phyloP scores from a whole-genome alignment of 2,797 vertebrate genomes.

The Leucoraja ocellata region DNA sequence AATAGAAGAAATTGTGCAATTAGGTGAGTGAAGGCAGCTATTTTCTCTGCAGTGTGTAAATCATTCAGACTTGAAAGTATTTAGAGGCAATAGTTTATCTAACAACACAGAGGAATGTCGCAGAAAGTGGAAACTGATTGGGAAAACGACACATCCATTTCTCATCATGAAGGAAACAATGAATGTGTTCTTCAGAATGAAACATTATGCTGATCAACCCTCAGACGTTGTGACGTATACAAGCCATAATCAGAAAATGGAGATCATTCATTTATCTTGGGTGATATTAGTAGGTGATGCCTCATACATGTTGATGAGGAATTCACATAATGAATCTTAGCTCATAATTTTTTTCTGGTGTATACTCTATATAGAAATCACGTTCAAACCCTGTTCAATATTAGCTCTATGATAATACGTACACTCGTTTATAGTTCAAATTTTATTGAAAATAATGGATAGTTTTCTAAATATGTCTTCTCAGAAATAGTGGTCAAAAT shows the following conservation, averaged over 20 bases:
- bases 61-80: not conserved
- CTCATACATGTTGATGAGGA: not conserved
- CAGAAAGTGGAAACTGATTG: not conserved
- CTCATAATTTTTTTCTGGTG: not conserved
- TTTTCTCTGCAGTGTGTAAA: not conserved
- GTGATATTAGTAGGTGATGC: not conserved
- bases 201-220: not conserved
- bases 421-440: not conserved
- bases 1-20: constrained; percentile 42
- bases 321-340: not conserved
- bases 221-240: not conserved
- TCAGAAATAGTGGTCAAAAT: no score
- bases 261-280: not conserved
- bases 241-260: not conserved
- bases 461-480: no score
- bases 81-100: constrained; percentile 13
- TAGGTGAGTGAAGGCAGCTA: not conserved
- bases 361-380: not conserved
- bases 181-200: not conserved
- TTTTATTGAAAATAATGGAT: not conserved
- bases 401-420: not conserved
- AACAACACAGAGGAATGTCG: not conserved
- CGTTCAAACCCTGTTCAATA: not conserved
- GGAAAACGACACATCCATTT: not conserved
- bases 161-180: not conserved